Base-by-base conservation (phyloP, 53 echinoderm and acorn worm species). In the Arbacia lixula region DNA sequence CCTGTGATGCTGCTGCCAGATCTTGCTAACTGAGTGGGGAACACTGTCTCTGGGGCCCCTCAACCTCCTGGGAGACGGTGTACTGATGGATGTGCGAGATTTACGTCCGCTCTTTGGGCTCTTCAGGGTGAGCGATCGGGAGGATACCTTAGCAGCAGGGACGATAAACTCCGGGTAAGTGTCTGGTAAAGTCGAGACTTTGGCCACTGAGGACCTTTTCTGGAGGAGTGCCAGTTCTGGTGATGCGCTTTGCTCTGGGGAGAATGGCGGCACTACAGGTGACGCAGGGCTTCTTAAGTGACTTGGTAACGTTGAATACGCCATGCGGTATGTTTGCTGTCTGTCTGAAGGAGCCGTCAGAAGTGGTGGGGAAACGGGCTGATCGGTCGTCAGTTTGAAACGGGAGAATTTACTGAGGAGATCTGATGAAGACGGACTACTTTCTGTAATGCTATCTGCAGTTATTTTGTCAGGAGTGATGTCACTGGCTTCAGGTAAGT, bases 271-370 rank as follows among this genome's bases (percentile, higher is more conserved):
- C 36, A 0, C 31, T 24, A 31, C 20, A 30, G 56, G 60, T 8
- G 38, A 40, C 6, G 52, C 16, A 34, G 41, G 36, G 61, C 60
- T 78, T 26, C 41, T 14, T n/a, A 90, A 37, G 22, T 36, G 84
- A 22, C 67, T 86, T 1, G 95, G 95, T 9, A 89, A 84, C 19
- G 95, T 95, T 16, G 95, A 93, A 84, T 95, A 93, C 9, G 91
- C 89, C 91, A 95, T 93, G n/a, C 91, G 86, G 54, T 72, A 89
- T n/a, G 79, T 60, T 25, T 52, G 60, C 29, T 88, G 72, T 42
- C 60, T 72, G 19, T 76, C 77, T 19, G 71, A 58, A 22, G 87
- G 79, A 19, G 2, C 35, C n/a, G 26, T 14, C 62, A 22, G 30
- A 24, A 32, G 84, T 14, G 84, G 76, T 12, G 75, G 54, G 24